phyloP scores from a whole-genome alignment of 2,888 invertebrate genomes.

The Dimorphilus gyrociliatus region DNA sequence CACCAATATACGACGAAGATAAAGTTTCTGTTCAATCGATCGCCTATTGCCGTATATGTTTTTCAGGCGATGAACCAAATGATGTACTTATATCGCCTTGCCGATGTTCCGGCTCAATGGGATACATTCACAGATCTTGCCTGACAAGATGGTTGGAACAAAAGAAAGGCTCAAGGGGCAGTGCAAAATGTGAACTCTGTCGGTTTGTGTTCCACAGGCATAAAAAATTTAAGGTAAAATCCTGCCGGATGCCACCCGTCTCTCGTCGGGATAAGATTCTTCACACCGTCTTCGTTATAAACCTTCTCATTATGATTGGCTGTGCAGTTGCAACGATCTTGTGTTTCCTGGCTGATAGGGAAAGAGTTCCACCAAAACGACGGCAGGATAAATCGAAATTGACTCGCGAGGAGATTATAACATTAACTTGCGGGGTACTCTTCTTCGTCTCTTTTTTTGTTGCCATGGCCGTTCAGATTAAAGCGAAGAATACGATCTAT shows the following conservation, averaged over 20 bases:
- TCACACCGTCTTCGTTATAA: slow-evolving; percentile 40
- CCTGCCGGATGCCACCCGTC: slow-evolving; percentile 41
- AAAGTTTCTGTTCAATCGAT: no score
- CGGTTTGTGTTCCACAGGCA: slow-evolving; percentile 41
- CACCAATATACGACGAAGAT: no score
- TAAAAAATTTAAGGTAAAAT: slow-evolving; percentile 41
- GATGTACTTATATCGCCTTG: slow-evolving; percentile 42
- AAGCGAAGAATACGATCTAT: slow-evolving; percentile 40
- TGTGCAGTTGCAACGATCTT: slow-evolving; percentile 42
- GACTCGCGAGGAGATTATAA: slow-evolving; percentile 40
- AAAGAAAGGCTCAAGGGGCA: slow-evolving; percentile 39
- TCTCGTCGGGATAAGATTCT: slow-evolving; percentile 40
- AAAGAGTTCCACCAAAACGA: slow-evolving; percentile 20
- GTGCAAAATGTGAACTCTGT: slow-evolving; percentile 43
- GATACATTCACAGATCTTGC: slow-evolving; percentile 42
- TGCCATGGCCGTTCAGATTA: slow-evolving; percentile 44
- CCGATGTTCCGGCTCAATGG: slow-evolving; percentile 42
- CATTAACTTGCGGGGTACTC: slow-evolving; percentile 41
- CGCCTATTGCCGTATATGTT: slow-evolving; percentile 45
- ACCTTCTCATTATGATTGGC: slow-evolving; percentile 40
- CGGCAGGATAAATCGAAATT: slow-evolving; percentile 34
- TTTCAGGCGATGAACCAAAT: slow-evolving; percentile 19
- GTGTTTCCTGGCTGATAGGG: slow-evolving; percentile 41
- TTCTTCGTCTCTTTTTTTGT: slow-evolving; percentile 44
- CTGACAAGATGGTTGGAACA: slow-evolving; percentile 44